phyloP scores from a whole-genome alignment of 2,113 vertebrate genomes.

The Polyodon spathula region DNA sequence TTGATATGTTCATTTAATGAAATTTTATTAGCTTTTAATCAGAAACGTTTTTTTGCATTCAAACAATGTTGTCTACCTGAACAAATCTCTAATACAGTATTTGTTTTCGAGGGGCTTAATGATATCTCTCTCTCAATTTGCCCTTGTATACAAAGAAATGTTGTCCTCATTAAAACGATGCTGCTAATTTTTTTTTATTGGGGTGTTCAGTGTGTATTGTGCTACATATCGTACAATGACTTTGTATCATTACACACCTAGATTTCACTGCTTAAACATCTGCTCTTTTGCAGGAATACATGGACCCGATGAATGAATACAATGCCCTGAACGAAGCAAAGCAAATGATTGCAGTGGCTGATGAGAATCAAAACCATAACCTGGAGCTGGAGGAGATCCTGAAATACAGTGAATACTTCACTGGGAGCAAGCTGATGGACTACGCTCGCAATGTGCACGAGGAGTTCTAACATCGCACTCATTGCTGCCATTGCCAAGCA shows the following conservation, averaged over 20 bases:
- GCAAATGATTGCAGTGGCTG: conserved; percentile 95
- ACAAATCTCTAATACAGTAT: too few relatives aligned
- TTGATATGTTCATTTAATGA: too few relatives aligned
- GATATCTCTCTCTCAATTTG: too few relatives aligned
- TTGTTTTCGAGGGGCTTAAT: too few relatives aligned
- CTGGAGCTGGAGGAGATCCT: conserved; percentile 88
- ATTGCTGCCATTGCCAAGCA: background rate
- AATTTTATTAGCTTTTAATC: too few relatives aligned
- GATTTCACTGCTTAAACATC: background rate
- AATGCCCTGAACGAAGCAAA: conserved; percentile 91
- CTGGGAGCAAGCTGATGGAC: conserved; percentile 95
- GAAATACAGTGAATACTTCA: conserved; percentile 95
- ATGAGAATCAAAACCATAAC: conserved; percentile 87
- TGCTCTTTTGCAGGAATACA: conserved; percentile 71
- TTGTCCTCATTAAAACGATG: too few relatives aligned
- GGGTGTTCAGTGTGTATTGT: too few relatives aligned
- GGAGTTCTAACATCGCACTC: conserved; percentile 71
- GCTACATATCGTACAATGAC: too few relatives aligned
- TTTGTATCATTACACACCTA: background rate
- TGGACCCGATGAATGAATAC: conserved; percentile 97
- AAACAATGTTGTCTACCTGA: too few relatives aligned
- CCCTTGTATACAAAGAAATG: too few relatives aligned
- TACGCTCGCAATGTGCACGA: conserved; percentile 92
- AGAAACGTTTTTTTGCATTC: too few relatives aligned
- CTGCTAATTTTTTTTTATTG: too few relatives aligned